These are phyloP conservation scores for Stomorhina lunata DNA, from an alignment of 2,888 invertebrate genomes.

Conservation along the genomic window DNA sequence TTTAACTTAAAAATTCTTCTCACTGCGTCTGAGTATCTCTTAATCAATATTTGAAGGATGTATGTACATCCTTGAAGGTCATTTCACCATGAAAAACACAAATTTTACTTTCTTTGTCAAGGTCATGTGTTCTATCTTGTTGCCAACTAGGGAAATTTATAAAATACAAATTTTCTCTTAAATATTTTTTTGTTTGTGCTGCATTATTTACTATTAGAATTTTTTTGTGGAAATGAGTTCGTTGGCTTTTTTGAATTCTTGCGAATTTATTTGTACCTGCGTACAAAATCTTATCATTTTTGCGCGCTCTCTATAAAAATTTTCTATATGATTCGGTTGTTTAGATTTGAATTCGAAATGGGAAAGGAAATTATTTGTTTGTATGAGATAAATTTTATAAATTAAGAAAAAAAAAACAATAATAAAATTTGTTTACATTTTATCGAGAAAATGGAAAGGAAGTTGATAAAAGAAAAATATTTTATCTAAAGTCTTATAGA, in stretches of 20 bases:
- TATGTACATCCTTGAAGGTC: conserved; percentile 40
- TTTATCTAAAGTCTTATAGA: too few species aligned
- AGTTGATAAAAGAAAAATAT: too few species aligned
- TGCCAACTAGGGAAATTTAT: conserved; percentile 26
- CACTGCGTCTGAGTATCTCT: background rate
- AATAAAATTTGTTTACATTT: too few species aligned
- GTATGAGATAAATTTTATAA: background rate
- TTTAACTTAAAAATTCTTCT: background rate
- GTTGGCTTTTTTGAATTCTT: conserved; percentile 48
- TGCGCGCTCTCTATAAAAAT: background rate
- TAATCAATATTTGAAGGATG: conserved; percentile 37
- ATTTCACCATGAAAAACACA: conserved; percentile 6
- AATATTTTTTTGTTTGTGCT: background rate
- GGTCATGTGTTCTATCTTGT: conserved; percentile 73
- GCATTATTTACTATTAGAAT: background rate
- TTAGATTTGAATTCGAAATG: too few species aligned
- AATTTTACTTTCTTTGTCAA: conserved; percentile 72
- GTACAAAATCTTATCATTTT: conserved; percentile 24
- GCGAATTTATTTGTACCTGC: conserved; percentile 57
- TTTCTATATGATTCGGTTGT: background rate
- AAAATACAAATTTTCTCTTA: background rate
- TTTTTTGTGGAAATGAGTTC: conserved; percentile 39
- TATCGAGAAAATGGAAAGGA: too few species aligned
- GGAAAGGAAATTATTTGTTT: background rate
- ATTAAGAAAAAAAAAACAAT: background rate